A percentile compares a stretch with the other conserved stretches of the same genome.
Conservation (phyloP, 2,888 invertebrate species). For the Tenthredo scrophulariae region DNA sequence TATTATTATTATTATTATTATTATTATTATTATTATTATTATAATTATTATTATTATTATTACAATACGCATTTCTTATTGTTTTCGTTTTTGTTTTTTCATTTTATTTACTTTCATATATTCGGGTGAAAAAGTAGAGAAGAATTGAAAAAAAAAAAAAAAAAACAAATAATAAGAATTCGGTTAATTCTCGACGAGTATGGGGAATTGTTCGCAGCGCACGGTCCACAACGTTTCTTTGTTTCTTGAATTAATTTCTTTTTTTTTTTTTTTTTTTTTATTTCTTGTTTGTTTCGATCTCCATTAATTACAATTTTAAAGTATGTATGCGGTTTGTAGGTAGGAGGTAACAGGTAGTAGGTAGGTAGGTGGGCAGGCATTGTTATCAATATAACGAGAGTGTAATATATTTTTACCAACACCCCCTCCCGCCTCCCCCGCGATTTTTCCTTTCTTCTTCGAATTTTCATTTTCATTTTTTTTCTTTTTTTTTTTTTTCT, state of each 20-base stretch:
- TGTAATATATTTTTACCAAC: too few species aligned
- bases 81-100: not conserved
- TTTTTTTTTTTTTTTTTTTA: not conserved
- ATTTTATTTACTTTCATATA: not conserved
- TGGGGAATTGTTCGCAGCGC: constrained; percentile 74
- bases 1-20: not conserved
- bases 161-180: not conserved
- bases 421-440: too few species aligned
- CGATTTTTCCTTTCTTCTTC: not conserved
- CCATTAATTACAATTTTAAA: not conserved
- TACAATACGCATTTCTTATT: not conserved
- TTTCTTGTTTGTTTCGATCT: not conserved
- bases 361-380: not conserved
- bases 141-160: not conserved
- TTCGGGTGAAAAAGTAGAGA: too few species aligned
- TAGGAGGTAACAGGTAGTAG: not conserved
- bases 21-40: not conserved
- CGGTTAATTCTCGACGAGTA: constrained; percentile 69
- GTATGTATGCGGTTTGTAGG: not conserved
- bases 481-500: not conserved
- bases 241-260: not conserved
- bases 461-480: not conserved
- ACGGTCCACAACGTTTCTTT: constrained; percentile 65
- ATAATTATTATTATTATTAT: not conserved
- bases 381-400: not conserved